phyloP scores from a whole-genome alignment of 92 coral and sea anemone species.

The Chrysogorgia sp. region DNA sequence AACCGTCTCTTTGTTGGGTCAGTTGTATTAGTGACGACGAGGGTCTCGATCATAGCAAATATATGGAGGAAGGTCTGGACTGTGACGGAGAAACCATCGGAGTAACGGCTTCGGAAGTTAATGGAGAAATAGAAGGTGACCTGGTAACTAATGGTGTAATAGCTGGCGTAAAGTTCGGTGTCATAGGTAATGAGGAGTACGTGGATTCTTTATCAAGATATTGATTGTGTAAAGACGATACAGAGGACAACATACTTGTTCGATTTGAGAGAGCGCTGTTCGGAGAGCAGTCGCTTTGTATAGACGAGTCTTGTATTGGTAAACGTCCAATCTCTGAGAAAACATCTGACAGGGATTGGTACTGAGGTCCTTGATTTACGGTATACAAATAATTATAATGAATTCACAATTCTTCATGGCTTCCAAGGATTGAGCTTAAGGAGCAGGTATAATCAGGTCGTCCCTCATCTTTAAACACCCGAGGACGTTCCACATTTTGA shows the following conservation, averaged over 20 bases:
- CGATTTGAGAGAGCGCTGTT: constrained; percentile 62
- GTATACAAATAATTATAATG: constrained; percentile 95
- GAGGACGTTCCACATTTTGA: constrained; percentile 88
- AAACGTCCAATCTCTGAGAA: constrained; percentile 95
- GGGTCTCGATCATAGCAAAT: constrained; percentile 45
- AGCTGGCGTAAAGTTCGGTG: constrained; percentile 99
- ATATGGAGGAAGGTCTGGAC: constrained; percentile 92
- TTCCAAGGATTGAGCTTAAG: constrained; percentile 94
- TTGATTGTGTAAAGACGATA: constrained; percentile 88
- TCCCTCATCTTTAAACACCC: constrained; percentile 80
- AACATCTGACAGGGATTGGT: constrained; percentile 95
- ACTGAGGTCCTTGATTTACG: constrained; percentile 98
- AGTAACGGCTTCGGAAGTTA: constrained; percentile 86
- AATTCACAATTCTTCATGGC: constrained; percentile 92
- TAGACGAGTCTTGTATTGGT: constrained; percentile 65
- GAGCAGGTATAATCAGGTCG: constrained; percentile 91
- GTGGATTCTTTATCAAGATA: constrained; percentile 95
- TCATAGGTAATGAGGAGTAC: constrained; percentile 92
- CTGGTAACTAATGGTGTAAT: constrained; percentile 97
- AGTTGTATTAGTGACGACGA: constrained; percentile 29
- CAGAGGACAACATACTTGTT: constrained; percentile 93
- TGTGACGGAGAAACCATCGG: constrained; percentile 76
- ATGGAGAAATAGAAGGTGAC: constrained; percentile 95
- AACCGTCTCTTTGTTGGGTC: constrained; percentile 9
- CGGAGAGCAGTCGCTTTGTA: constrained; percentile 57